Conservation (phyloP, 2,113 vertebrate genomes). For the Bos taurus region ARS-UCD2.0 NC_037357.1:116874501-116875000, state of each 20-base stretch:
- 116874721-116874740: background rate
- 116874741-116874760: background rate
- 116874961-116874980: background rate
- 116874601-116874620: background rate
- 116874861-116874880: background rate
- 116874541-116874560: background rate
- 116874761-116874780: background rate
- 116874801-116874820: background rate
- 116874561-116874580: background rate
- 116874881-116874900: background rate
- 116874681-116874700: background rate
- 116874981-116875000: background rate
- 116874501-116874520: background rate
- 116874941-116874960: background rate
- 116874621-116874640: background rate
- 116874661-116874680: background rate
- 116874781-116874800: background rate
- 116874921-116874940: background rate
- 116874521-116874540: background rate
- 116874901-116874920: background rate
- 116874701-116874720: background rate
- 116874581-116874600: background rate
- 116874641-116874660: background rate
- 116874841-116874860: background rate
- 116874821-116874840: background rate